phyloP scores from a whole-genome alignment of 2,888 invertebrate species.

The Tachystola acroxantha region DNA sequence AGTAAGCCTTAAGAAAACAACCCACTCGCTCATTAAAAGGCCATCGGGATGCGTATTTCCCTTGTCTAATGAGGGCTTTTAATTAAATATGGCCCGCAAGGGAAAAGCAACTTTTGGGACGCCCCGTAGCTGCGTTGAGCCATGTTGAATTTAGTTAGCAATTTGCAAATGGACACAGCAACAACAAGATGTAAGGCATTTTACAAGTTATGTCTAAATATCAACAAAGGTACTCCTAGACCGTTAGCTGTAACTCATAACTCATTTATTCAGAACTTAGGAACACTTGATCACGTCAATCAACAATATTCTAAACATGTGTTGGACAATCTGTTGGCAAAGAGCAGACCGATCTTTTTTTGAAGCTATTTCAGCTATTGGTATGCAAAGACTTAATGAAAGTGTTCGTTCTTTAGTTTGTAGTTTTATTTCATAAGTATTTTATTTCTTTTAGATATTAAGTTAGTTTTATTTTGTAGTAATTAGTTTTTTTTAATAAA shows the following conservation, averaged over 20 bases:
- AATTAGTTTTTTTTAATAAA: too few relatives aligned
- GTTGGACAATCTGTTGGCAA: too few relatives aligned
- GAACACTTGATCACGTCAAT: too few relatives aligned
- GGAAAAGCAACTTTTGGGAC: constrained; percentile 17
- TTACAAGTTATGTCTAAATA: neutral
- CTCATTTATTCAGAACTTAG: too few relatives aligned
- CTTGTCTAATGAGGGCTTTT: constrained; percentile 19
- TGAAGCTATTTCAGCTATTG: neutral
- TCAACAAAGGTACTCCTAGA: too few relatives aligned
- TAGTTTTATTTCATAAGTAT: too few relatives aligned
- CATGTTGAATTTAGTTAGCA: constrained; percentile 1
- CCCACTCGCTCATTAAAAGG: constrained; percentile 9
- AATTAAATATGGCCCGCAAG: constrained; percentile 21
- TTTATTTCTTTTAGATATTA: too few relatives aligned
- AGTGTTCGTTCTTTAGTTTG: too few relatives aligned
- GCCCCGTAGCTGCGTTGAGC: constrained; percentile 7
- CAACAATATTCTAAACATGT: too few relatives aligned
- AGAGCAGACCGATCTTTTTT: neutral
- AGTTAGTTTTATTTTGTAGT: too few relatives aligned
- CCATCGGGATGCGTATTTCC: constrained; percentile 10
- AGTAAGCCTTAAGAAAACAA: constrained; percentile 3
- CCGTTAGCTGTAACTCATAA: too few relatives aligned
- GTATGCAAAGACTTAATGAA: neutral
- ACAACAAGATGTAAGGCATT: too few relatives aligned
- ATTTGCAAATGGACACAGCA: neutral